Base-by-base conservation (phyloP, 2,797 vertebrate species). In the Lutjanus campechanus region DNA sequence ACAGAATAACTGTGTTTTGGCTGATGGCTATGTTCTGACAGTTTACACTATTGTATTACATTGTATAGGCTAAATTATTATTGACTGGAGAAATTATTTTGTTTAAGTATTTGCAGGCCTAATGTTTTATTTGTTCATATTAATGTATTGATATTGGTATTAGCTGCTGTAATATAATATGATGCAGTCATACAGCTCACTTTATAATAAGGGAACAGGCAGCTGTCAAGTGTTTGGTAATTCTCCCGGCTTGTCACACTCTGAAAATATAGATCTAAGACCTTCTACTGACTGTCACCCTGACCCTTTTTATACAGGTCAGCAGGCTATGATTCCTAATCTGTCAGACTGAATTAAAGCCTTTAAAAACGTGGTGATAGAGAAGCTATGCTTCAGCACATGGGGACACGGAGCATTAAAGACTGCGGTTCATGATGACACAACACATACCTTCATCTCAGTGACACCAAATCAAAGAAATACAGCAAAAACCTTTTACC, bases 401-500 rank as follows among this genome's bases (percentile, higher is more conserved):
- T 1, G 6, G 46, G 22, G 53, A 60, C 64, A 69, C 51, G 13
- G 11, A 66, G 41, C 63, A 59, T 67, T 69, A 10, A 11, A 82
- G 77, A 77, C 44, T 66, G 64, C 65, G 51, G 69, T 84, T 84
- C 11, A 65, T 68, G 55, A 71, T 13, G 72, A 83, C 80, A 85
- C 54, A 54, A 69, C 54, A 60, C 47, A 46, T 67, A 76, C 76
- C 66, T 86, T 82, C 78, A 89, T 77, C 72, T 87, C 76, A 59
- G 63, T 79, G 81, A 73, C 79, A 85, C 65, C 73, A 55, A 88
- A 92, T 90, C 79, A 86, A 64, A 89, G 77, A 83, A 81, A 83
- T 86, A 95, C 94, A 95, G 84, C 71, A 44, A 93, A 96, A 95
- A 41, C 88, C 93, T 96, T 95, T 94, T 94, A 95, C 76, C 40